Conservation (phyloP, 1,140 invertebrate species). For the Drosophila ananassae region DNA sequence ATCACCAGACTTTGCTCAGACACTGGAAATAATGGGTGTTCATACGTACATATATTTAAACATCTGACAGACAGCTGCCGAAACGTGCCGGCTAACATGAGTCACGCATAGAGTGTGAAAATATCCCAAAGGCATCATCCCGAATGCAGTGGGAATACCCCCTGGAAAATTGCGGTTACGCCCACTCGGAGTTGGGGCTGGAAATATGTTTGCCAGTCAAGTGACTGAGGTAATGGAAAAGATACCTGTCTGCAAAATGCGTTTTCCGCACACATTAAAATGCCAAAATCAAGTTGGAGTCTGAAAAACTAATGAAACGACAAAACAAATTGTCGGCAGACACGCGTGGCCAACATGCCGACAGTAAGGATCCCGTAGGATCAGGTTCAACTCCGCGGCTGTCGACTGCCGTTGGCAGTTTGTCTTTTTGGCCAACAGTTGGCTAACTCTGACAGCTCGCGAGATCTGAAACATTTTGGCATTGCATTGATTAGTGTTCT, state of each 20-base stretch:
- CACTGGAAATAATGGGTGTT: constrained; percentile 30
- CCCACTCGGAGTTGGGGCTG: constrained; percentile 29
- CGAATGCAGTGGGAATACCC: constrained; percentile 13
- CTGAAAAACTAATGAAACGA: constrained; percentile 58
- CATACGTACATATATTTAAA: background rate
- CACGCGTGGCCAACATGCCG: constrained; percentile 61
- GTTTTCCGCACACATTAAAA: constrained; percentile 39
- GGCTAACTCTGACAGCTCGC: constrained; percentile 11
- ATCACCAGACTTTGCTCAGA: constrained; percentile 51
- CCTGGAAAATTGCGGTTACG: constrained; percentile 32
- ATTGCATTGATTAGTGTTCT: constrained; percentile 73
- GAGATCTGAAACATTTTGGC: constrained; percentile 69
- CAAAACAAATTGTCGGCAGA: constrained; percentile 73
- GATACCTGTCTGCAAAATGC: constrained; percentile 21
- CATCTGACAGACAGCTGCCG: constrained; percentile 56
- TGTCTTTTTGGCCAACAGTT: constrained; percentile 35
- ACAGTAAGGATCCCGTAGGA: constrained; percentile 33
- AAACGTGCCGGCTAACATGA: constrained; percentile 70
- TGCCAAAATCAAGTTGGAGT: constrained; percentile 36
- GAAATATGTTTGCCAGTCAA: constrained; percentile 19
- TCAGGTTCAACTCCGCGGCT: constrained; percentile 51
- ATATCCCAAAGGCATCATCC: constrained; percentile 5
- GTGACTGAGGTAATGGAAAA: constrained; percentile 37
- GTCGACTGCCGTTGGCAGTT: constrained; percentile 64
- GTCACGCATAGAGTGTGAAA: constrained; percentile 64